These are phyloP conservation scores for Condylura cristata DNA, from an alignment of 2,113 vertebrate genomes.

Conservation along the genomic window DNA sequence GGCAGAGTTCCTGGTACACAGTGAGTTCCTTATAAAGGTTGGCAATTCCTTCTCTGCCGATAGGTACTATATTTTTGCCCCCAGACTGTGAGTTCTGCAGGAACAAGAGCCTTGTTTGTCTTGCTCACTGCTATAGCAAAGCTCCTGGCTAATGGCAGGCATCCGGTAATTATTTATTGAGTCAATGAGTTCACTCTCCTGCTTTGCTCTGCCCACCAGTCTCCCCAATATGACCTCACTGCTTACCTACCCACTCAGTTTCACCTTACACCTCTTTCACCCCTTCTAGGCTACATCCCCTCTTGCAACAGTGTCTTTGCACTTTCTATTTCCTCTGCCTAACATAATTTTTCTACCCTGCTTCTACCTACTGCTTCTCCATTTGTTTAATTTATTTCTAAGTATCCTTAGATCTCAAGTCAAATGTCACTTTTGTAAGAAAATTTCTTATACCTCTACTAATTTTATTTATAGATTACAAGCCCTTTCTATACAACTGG, in stretches of 20 bases:
- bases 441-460: not conserved
- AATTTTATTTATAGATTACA: not conserved
- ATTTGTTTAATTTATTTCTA: conserved; percentile 42
- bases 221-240: not conserved
- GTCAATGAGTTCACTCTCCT: not conserved
- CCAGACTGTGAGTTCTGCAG: not conserved
- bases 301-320: not conserved
- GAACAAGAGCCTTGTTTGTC: not conserved
- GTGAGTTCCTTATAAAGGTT: not conserved
- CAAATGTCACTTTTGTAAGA: conserved; percentile 48
- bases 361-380: not conserved
- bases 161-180: not conserved
- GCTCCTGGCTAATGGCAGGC: not conserved
- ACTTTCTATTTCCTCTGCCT: not conserved
- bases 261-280: not conserved
- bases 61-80: not conserved
- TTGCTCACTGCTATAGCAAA: not conserved
- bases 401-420: not conserved
- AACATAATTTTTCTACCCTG: not conserved
- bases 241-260: not conserved
- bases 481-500: not conserved
- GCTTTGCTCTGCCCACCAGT: not conserved
- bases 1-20: not conserved
- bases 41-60: not conserved
- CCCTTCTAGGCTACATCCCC: not conserved